Evolutionary conservation across 35 echinoderm and acorn worm species (phyloP), one percentile per base, ranked within the genome.

Genomic region (Chiridota heheva): DNA sequence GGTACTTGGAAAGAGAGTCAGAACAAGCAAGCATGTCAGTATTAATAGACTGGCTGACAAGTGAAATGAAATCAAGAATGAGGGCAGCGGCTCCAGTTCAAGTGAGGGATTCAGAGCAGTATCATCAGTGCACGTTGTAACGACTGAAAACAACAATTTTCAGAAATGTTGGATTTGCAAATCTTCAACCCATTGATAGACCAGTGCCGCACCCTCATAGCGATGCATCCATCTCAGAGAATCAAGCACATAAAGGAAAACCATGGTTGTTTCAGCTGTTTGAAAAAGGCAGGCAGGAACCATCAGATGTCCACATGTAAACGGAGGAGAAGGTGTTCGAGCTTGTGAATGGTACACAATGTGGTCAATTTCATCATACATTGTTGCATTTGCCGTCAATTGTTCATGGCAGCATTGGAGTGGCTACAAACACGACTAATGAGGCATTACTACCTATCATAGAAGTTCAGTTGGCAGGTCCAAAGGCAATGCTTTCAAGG

Each of bases 91-190:
- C 72, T 22, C 84, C 84, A n/a, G 18, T 87, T 13, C 76, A 62
- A 40, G 45, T 48, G 45, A 58, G 16, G 22, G 48, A 5, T 48
- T 30, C 45, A 73, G 56, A 29, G 22, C 36, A 17, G 20, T 0
- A 25, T 15, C 29, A 42, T 18, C 33, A 38, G 67, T 68, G 12
- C 35, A 42, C 29, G 32, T 51, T 18, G 30, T 55, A 67, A 51
- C 2, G 20, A 36, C 36, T 24, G 64, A 68, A 16, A 18, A 32
- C n/a, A 36, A 56, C 13, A 6, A 2, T 3, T 32, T 49, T 32
- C 34, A 55, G 16, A 90, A 85, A 40, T 90, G 88, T 35, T 90
- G 88, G 88, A 58, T 90, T 35, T 90, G 88, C 35, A 7, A 85
- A 15, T 24, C 48, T 4, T 63, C 68, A 8, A 27, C 31, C 37